Percentiles rank a stretch among this genome's conserved stretches.
Conservation (phyloP, 2,797 vertebrate species). For the Antennarius maculatus region DNA sequence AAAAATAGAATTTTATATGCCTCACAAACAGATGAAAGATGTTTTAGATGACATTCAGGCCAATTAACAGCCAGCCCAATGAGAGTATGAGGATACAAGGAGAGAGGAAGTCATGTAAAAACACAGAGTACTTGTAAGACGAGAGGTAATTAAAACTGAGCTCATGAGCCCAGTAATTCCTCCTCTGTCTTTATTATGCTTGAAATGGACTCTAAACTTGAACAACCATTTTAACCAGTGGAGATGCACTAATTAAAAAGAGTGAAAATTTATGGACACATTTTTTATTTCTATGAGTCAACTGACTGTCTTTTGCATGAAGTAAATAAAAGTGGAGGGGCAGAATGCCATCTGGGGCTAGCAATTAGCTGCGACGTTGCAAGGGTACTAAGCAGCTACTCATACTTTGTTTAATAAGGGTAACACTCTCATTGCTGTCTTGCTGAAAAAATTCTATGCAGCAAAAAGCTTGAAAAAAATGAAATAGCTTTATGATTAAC, state of each 20-base stretch:
- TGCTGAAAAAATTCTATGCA: slow-evolving; percentile 25
- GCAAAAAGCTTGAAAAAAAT: slow-evolving; percentile 24
- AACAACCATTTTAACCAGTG: slow-evolving; percentile 8
- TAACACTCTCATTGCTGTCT: slow-evolving; percentile 21
- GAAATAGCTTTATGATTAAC: slow-evolving; percentile 32
- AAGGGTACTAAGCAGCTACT: slow-evolving; percentile 11
- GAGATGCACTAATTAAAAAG: slow-evolving; percentile 42
- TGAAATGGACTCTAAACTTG: slow-evolving; percentile 13
- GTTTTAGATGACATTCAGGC: slow-evolving; percentile 44
- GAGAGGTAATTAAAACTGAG: slow-evolving; percentile 41
- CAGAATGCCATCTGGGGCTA: slow-evolving; percentile 39
- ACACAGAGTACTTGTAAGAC: slow-evolving; percentile 25
- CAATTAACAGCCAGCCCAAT: slow-evolving; percentile 55
- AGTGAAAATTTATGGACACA: neutral
- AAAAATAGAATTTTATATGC: slow-evolving; percentile 32
- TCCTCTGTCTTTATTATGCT: slow-evolving; percentile 12
- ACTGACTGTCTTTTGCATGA: slow-evolving; percentile 23
- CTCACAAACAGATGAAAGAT: slow-evolving; percentile 13
- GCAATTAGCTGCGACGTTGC: slow-evolving; percentile 46
- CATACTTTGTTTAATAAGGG: slow-evolving; percentile 40
- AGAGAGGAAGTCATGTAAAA: slow-evolving; percentile 28
- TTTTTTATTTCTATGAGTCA: slow-evolving; percentile 18
- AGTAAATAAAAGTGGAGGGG: slow-evolving; percentile 39
- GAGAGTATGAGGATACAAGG: slow-evolving; percentile 13
- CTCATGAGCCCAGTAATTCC: slow-evolving; percentile 14